Evolutionary conservation across 2,888 invertebrate species (phyloP), one percentile per base, ranked within the genome.

Genomic region (Amphipoea oculea): DNA sequence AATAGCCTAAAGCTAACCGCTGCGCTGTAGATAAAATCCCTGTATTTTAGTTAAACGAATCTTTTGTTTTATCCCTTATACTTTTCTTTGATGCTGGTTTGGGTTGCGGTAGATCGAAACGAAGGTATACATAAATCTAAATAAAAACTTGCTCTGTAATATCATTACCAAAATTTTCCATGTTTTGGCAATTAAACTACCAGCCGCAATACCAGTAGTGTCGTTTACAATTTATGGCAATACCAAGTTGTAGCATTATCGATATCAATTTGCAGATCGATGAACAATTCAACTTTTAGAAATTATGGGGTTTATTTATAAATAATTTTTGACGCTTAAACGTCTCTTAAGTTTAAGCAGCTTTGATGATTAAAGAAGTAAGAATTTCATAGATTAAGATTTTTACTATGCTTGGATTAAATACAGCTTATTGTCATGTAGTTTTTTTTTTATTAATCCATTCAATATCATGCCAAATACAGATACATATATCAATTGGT

Each of bases 1-100:
- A 96, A 96, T 92, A 96, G 91, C 96, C 94, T 81, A 73, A 89
- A 94, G 96, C 93, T 79, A 82, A 82, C 45, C 70, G 76, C 79
- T 86, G 83, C 70, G 76, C 79, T 86, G 83, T 79, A 86, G 90
- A 91, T 91, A 86, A 87, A 87, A 89, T 87, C 86, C 86, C 83
- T 78, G 77, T 71, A 29, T 85, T 86, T 89, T 81, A 79, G 75
- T 81, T 78, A 86, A 81, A 81, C 76, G 69, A 72, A 75, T 81
- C 69, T 69, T 74, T 76, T 87, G 77, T 80, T 83, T 85, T 83
- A 83, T 84, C 77, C 79, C 76, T 84, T 86, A 74, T 48, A 77
- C 65, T 74, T 87, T 87, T 76, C 68, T 63, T 68, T 76, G n/a
- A 65, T 65, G 40, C 65, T 65, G 65, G 40, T 65, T 65, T 11